Percentiles rank a stretch among this genome's conserved stretches.
phyloP scores from a whole-genome alignment of 2,888 invertebrate genomes.

The Allygus modestus region DNA sequence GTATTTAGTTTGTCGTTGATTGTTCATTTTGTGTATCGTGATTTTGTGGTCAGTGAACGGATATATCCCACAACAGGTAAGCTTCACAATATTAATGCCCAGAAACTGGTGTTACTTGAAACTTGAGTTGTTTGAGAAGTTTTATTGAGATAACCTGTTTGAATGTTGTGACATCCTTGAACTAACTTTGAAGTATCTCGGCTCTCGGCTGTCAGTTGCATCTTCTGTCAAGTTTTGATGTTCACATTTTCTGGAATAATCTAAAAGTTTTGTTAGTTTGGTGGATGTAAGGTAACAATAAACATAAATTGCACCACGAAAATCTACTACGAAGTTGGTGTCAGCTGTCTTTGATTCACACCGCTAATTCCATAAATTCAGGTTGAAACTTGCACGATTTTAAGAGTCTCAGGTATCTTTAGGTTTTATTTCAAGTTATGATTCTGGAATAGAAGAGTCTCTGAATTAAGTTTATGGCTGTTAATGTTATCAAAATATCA shows the following conservation, averaged over 20 bases:
- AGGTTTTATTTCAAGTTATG: too few relatives aligned
- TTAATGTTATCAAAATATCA: too few relatives aligned
- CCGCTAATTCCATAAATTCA: too few relatives aligned
- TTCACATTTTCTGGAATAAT: background rate
- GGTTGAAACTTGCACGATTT: too few relatives aligned
- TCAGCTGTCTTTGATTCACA: too few relatives aligned
- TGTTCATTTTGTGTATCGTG: background rate
- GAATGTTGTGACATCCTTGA: conserved; percentile 23
- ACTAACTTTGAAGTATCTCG: background rate
- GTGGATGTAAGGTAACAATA: too few relatives aligned
- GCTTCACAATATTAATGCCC: background rate
- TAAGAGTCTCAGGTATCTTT: too few relatives aligned
- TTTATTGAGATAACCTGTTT: conserved; percentile 28
- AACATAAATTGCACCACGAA: too few relatives aligned
- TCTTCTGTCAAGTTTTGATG: background rate
- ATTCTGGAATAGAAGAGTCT: too few relatives aligned
- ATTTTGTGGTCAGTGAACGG: conserved; percentile 23
- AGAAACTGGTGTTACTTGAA: background rate
- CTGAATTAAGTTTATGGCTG: too few relatives aligned
- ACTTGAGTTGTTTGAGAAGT: background rate
- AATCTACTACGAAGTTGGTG: too few relatives aligned
- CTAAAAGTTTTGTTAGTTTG: background rate
- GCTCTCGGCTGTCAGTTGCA: background rate
- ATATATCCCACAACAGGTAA: conserved; percentile 34
- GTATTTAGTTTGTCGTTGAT: background rate